Evolutionary conservation across 1,140 invertebrate genomes (phyloP), one percentile per base, ranked within the genome.

Genomic region (Ptiloglossa arizonensis): DNA sequence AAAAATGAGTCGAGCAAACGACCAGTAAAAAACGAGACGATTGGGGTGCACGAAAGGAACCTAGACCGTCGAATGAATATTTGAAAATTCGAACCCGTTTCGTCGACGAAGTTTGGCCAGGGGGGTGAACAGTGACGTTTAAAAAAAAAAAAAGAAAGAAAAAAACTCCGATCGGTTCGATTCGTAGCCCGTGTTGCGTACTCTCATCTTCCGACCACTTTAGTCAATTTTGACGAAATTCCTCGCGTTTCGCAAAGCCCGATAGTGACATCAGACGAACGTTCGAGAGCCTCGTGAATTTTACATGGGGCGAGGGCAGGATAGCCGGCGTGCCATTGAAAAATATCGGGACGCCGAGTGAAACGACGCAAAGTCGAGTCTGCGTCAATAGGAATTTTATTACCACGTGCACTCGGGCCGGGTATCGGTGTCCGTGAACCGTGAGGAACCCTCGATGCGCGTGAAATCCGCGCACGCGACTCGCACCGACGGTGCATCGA

Each of bases 311-410:
- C 27, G 24, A 48, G 44, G 9, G 41, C 38, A 3, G n/a, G 2
- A 44, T 35, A n/a, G 15, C 8, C n/a, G 29, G 22, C 2, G 29
- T 5, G 9, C 13, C 62, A 75, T 59, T 27, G 64, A 48, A 35
- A 59, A 68, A 75, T 68, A 75, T 68, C 22, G 17, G 24, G 29
- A 35, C 0, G 19, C 22, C 29, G 1, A 24, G 50, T 19, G 38
- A 57, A 48, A 67, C 48, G 32, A 50, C 17, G 41, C 32, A 48
- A 68, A 82, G 62, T 48, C 15, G 67, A 67, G 32, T 71, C 77
- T 62, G 48, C 68, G 67, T 77, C 62, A 67, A 81, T 82, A 44
- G 66, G 54, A 81, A 67, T 69, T 60, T 81, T 72, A 82, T 76
- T 70, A 54, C 35, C 22, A 24, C 50, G 80, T 70, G n/a, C 73